These are phyloP conservation scores for Vulpes vulpes DNA, from an alignment of 2,113 vertebrate species.

Conservation along the genomic window DNA sequence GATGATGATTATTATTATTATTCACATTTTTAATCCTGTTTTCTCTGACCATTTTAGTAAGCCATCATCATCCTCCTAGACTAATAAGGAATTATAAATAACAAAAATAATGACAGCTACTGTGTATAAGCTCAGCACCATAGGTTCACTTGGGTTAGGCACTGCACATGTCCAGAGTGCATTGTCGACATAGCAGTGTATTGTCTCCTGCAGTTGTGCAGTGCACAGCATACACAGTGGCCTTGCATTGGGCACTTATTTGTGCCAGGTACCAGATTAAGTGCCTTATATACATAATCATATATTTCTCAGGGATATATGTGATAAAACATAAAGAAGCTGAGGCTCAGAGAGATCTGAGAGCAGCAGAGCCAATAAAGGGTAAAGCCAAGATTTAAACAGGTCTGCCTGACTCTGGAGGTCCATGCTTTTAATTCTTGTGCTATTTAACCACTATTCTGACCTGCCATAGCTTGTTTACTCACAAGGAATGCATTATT, in stretches of 20 bases:
- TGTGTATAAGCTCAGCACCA: not conserved
- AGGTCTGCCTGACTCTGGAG: not conserved
- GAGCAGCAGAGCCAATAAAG: not conserved
- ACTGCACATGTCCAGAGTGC: not conserved
- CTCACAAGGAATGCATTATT: not conserved
- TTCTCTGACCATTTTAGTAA: constrained; percentile 32
- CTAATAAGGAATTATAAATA: not conserved
- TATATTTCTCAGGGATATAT: not conserved
- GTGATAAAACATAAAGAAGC: not conserved
- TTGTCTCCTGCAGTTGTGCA: not conserved
- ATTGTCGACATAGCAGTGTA: not conserved
- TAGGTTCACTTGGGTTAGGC: not conserved
- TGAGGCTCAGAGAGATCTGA: not conserved
- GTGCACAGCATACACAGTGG: not conserved
- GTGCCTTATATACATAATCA: not conserved
- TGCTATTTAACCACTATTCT: not conserved
- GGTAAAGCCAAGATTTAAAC: not conserved
- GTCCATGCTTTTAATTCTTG: not conserved
- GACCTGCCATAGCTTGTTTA: not conserved
- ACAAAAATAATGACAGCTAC: constrained; percentile 22
- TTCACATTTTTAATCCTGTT: not conserved
- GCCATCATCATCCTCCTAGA: not conserved
- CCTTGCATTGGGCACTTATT: not conserved
- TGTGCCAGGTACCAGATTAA: not conserved
- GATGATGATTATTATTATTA: no score